Percentiles rank a stretch among this genome's conserved stretches.
phyloP scores from a whole-genome alignment of 2,888 invertebrate species.

The Xanthostigma xanthostigma region DNA sequence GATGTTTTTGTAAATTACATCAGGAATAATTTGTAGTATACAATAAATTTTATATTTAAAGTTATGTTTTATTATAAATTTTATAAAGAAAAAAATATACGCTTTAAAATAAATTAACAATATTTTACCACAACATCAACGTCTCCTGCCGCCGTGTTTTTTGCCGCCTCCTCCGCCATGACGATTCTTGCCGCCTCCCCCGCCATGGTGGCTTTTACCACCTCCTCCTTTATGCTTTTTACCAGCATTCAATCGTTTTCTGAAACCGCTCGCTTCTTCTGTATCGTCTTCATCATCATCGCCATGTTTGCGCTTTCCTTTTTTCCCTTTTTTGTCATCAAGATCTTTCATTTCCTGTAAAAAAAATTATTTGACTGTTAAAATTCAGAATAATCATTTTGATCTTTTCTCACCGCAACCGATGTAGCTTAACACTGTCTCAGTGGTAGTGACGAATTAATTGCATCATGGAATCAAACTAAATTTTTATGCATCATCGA shows the following conservation, averaged over 20 bases:
- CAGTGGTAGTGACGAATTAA: constrained; percentile 6
- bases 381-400: constrained; percentile 1
- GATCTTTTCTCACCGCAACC: background rate
- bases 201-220: constrained; percentile 8
- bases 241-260: constrained; percentile 53
- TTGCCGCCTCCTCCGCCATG: constrained; percentile 16
- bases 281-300: constrained; percentile 65
- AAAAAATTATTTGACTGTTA: constrained; percentile 9
- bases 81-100: too few relatives aligned
- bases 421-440: background rate
- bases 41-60: too few relatives aligned
- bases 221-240: constrained; percentile 12
- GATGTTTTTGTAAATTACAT: too few relatives aligned
- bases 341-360: constrained; percentile 62
- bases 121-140: too few relatives aligned
- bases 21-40: too few relatives aligned
- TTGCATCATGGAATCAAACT: constrained; percentile 6
- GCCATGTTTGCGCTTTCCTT: constrained; percentile 35
- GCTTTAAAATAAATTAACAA: too few relatives aligned
- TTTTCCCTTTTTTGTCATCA: constrained; percentile 49
- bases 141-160: constrained; percentile 18
- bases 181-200: background rate
- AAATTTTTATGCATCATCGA: constrained; percentile 6
- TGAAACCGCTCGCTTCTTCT: constrained; percentile 63
- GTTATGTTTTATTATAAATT: too few relatives aligned